Base-by-base conservation (phyloP, 2,888 invertebrate species). In the Caenorhabditis uteleia region DNA sequence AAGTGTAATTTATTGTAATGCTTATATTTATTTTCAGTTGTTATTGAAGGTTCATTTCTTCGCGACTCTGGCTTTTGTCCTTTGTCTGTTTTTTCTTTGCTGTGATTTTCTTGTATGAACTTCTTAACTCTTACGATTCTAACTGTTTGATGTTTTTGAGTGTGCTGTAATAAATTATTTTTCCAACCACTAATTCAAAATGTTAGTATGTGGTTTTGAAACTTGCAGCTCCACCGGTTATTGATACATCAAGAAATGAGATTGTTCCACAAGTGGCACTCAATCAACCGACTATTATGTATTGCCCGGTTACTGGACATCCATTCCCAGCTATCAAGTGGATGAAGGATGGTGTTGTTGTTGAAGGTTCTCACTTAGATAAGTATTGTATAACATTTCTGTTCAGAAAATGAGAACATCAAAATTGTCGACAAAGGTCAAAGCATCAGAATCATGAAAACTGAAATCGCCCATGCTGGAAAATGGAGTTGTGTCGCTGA, bases 401-500 rank as follows among this genome's bases (percentile, higher is more conserved):
- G 39, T 66, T 43, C 34, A 70, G 70, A 40, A 6, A 50, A 48
- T 23, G 66, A 66, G 2, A 59, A 67, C 39, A 67, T 70, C 36
- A 39, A 69, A 23, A 54, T 81, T 18, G 56, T 78, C 16, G 80
- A 82, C 16, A 60, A 70, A 40, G 76, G 77, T 12, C 80, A 82
- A 38, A 70, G 25, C 36, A 55, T 67, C 33, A 56, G 61, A 54
- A 67, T 61, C 25, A 34, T 54, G 2, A 36, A 40, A n/a, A 50
- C 60, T 25, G 67, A 57, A 14, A 36, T 50, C 1, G 64, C 62
- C 14, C 69, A 86, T 56, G 83, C 75, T 38, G 86, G 86, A 6
- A 70, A 74, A 14, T 86, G 85, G 77, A 82, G 82, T 21, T 86
- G 86, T 77, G 56, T 82, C 14, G 86, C 85, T 5, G 78, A 78